phyloP scores from a whole-genome alignment of 2,113 vertebrate species.

The Pelecanoides urinatrix region DNA sequence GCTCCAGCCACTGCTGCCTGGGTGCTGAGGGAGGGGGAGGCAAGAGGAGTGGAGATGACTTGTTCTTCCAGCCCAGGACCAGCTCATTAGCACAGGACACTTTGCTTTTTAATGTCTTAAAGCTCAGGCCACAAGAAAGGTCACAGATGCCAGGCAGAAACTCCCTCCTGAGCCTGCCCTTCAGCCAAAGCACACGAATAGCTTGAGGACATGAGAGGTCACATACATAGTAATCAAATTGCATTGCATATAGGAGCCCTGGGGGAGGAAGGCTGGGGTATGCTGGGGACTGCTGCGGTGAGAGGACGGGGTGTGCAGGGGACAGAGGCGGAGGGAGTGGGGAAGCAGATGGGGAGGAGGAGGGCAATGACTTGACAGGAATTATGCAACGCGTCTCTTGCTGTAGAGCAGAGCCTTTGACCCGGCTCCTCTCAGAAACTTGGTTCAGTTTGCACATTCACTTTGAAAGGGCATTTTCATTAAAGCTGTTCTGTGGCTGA shows the following conservation, averaged over 20 bases:
- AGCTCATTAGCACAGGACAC: background rate
- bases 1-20: background rate
- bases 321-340: background rate
- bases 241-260: background rate
- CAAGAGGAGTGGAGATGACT: background rate
- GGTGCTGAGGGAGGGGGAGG: background rate
- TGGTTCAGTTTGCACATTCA: background rate
- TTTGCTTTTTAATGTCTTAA: background rate
- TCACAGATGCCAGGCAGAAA: background rate
- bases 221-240: background rate
- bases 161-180: background rate
- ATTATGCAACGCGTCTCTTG: background rate
- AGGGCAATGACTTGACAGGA: background rate
- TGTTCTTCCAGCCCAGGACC: background rate
- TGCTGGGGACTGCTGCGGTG: background rate
- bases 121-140: background rate
- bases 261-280: background rate
- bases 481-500: background rate
- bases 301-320: background rate
- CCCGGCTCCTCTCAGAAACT: background rate
- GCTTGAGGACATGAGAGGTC: background rate
- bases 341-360: background rate
- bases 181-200: background rate
- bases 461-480: background rate
- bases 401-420: background rate